Percentiles rank a stretch among this genome's conserved stretches.
Evolutionary conservation across 2,113 vertebrate genomes (phyloP).

Genomic region (Carettochelys insculpta): DNA sequence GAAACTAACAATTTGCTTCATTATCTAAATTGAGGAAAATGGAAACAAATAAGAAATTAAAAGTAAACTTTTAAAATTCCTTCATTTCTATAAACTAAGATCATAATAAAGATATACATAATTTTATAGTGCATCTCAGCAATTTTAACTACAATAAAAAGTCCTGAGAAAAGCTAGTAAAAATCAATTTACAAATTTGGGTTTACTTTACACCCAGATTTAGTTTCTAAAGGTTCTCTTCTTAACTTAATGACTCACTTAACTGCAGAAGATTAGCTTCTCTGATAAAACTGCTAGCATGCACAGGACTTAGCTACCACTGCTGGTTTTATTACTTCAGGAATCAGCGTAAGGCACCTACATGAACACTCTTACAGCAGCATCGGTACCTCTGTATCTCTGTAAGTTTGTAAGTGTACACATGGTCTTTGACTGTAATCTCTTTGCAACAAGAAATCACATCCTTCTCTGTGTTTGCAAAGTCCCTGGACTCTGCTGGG

Average conservation of each 20-base stretch:
- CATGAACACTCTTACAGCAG: too few species aligned
- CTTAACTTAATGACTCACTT: slow-evolving; percentile 16
- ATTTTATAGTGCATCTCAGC: neutral
- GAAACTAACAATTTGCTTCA: slow-evolving; percentile 34
- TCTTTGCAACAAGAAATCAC: neutral
- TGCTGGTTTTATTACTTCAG: too few species aligned
- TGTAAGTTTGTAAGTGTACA: too few species aligned
- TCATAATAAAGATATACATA: neutral
- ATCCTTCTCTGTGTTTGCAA: neutral
- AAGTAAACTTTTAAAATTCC: slow-evolving; percentile 54
- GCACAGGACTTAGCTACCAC: too few species aligned
- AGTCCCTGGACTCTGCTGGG: neutral
- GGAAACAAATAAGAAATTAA: slow-evolving; percentile 40
- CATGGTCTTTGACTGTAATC: neutral
- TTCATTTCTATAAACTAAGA: slow-evolving; percentile 30
- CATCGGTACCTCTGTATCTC: too few species aligned
- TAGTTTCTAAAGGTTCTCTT: neutral
- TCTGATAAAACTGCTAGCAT: slow-evolving; percentile 34
- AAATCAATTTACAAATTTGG: neutral
- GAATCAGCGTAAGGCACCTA: too few species aligned
- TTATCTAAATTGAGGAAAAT: slow-evolving; percentile 38
- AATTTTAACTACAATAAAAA: neutral
- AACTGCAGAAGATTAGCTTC: slow-evolving; percentile 36
- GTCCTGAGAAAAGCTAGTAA: neutral
- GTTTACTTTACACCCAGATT: neutral